phyloP scores from a whole-genome alignment of 1,140 invertebrate species.

The Danaus plexippus region DNA sequence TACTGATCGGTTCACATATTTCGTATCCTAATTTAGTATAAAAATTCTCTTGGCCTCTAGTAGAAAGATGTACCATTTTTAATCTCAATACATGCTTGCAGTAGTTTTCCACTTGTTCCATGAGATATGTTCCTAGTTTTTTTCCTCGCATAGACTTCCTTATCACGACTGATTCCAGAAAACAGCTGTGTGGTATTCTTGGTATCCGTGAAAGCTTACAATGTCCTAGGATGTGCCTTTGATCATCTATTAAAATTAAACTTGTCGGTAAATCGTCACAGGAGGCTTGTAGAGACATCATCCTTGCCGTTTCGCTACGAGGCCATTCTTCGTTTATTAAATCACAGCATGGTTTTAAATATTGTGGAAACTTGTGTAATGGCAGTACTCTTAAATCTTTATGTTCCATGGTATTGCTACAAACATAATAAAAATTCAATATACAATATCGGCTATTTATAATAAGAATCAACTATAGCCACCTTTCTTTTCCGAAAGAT shows the following conservation, averaged over 20 bases:
- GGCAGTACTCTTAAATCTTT: slow-evolving; percentile 71
- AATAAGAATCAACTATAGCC: too few relatives aligned
- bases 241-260: slow-evolving; percentile 76
- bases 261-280: slow-evolving; percentile 81
- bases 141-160: slow-evolving; percentile 77
- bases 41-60: slow-evolving; percentile 83
- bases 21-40: slow-evolving; percentile 83
- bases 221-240: slow-evolving; percentile 78
- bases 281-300: slow-evolving; percentile 79
- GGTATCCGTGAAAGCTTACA: slow-evolving; percentile 81
- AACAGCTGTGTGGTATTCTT: slow-evolving; percentile 77
- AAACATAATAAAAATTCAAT: slow-evolving; percentile 3
- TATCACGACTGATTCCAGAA: slow-evolving; percentile 85
- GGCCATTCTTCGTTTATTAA: slow-evolving; percentile 87
- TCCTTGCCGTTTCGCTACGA: slow-evolving; percentile 80
- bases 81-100: slow-evolving; percentile 73
- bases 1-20: slow-evolving; percentile 78
- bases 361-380: slow-evolving; percentile 79
- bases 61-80: slow-evolving; percentile 80
- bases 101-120: slow-evolving; percentile 80
- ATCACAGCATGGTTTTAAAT: slow-evolving; percentile 77
- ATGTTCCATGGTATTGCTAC: slow-evolving; percentile 34
- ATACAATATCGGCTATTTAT: too few relatives aligned
- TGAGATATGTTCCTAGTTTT: slow-evolving; percentile 80
- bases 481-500: too few relatives aligned